Evolutionary conservation across 1,140 invertebrate genomes (phyloP).

Genomic region (Drosophila busckii): DNA sequence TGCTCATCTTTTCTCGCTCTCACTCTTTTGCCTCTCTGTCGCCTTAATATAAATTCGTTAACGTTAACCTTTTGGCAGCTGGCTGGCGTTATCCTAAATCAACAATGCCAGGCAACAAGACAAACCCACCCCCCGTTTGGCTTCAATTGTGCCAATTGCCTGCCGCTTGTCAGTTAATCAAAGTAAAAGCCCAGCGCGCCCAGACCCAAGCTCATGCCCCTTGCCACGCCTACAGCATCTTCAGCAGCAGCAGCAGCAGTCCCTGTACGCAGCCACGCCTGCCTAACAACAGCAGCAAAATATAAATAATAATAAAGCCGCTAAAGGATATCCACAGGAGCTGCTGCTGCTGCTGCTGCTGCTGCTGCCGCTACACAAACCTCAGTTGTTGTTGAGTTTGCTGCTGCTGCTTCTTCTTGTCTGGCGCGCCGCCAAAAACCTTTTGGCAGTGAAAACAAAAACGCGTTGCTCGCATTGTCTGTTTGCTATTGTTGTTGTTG

Average conservation of each 20-base stretch:
- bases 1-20: constrained; percentile 45
- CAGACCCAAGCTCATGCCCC: background rate
- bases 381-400: constrained; percentile 6
- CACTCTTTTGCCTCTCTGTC: background rate
- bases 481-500: constrained; percentile 3
- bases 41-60: constrained; percentile 64
- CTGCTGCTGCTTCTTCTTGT: background rate
- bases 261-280: too few species aligned
- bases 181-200: constrained; percentile 53
- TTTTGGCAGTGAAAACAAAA: constrained; percentile 53
- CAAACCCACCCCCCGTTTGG: constrained; percentile 19
- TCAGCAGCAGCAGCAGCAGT: too few species aligned
- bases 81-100: constrained; percentile 68
- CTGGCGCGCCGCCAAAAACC: constrained; percentile 57
- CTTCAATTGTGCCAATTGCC: constrained; percentile 73
- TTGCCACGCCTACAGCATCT: background rate
- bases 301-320: constrained; percentile 59
- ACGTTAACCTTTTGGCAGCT: constrained; percentile 66
- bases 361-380: background rate
- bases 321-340: constrained; percentile 57
- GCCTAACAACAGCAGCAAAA: constrained; percentile 1
- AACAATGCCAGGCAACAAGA: constrained; percentile 49
- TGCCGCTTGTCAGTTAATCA: constrained; percentile 72
- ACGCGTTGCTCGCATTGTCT: constrained; percentile 4
- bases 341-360: background rate